Evolutionary conservation across 2,113 vertebrate genomes (phyloP).

Genomic region (Triplophysa tibetana): DNA sequence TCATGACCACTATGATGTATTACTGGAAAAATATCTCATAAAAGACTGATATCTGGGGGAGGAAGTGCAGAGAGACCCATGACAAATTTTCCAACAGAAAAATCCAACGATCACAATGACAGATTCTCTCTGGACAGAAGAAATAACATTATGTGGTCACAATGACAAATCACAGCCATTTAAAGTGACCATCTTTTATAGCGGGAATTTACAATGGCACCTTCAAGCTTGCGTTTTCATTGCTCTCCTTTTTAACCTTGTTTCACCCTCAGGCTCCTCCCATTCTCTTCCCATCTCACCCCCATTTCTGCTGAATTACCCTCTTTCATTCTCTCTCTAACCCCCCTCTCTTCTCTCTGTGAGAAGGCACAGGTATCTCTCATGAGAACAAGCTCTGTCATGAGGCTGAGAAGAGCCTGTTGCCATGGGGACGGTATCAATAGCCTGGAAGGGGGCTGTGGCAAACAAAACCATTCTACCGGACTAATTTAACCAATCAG

Average conservation of each 20-base stretch:
- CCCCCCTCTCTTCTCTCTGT: conserved; percentile 21
- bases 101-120: not conserved
- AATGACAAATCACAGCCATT: conserved; percentile 23
- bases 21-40: conserved; percentile 28
- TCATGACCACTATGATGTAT: conserved; percentile 27
- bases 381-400: conserved; percentile 66
- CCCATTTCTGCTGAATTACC: not conserved
- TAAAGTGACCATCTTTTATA: conserved; percentile 29
- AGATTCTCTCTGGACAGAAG: not conserved
- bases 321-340: conserved; percentile 40
- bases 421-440: conserved; percentile 78
- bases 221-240: conserved; percentile 4
- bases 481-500: conserved; percentile 40
- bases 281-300: not conserved
- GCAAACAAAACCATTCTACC: conserved; percentile 43
- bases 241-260: conserved; percentile 5
- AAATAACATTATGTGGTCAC: not conserved
- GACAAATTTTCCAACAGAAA: conserved; percentile 20
- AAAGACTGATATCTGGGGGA: conserved; percentile 11
- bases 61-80: not conserved
- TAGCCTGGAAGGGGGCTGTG: conserved; percentile 65
- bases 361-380: conserved; percentile 35
- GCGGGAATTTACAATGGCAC: conserved; percentile 22
- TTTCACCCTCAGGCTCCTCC: not conserved
- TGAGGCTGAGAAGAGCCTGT: conserved; percentile 71